phyloP scores from a whole-genome alignment of 2,797 vertebrate species.

The Peromyscus aztecus region DNA sequence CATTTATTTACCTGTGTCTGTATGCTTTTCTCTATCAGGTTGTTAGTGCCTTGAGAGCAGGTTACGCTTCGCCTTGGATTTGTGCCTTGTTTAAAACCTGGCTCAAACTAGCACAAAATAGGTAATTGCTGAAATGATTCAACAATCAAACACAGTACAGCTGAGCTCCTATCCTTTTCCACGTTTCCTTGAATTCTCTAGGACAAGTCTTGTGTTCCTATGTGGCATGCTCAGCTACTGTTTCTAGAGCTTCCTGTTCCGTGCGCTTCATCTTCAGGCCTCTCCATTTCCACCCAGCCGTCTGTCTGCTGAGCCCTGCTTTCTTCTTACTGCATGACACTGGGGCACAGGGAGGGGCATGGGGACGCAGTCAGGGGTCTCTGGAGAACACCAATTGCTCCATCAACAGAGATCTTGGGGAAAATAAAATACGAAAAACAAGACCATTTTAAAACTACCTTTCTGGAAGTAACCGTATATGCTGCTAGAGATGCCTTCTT shows the following conservation, averaged over 20 bases:
- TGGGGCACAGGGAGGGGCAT: not conserved
- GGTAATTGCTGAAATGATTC: conserved; percentile 36
- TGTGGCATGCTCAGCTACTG: not conserved
- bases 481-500: not conserved
- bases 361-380: not conserved
- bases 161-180: not conserved
- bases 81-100: not conserved
- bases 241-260: not conserved
- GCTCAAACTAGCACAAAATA: not conserved
- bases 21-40: not conserved
- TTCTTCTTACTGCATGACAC: not conserved
- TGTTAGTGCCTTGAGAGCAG: not conserved
- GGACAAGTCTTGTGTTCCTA: conserved; percentile 26
- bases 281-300: not conserved
- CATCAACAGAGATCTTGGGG: conserved; percentile 6
- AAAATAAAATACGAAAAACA: conserved; percentile 31
- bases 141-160: not conserved
- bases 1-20: not conserved
- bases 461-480: conserved; percentile 3
- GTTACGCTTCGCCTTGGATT: not conserved
- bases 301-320: conserved; percentile 27
- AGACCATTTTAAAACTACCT: not conserved
- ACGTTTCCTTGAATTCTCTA: conserved; percentile 45
- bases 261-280: conserved; percentile 12
- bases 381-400: not conserved